These are phyloP conservation scores for Myripristis murdjan DNA, from an alignment of 2,797 vertebrate genomes.

Conservation along the genomic window DNA sequence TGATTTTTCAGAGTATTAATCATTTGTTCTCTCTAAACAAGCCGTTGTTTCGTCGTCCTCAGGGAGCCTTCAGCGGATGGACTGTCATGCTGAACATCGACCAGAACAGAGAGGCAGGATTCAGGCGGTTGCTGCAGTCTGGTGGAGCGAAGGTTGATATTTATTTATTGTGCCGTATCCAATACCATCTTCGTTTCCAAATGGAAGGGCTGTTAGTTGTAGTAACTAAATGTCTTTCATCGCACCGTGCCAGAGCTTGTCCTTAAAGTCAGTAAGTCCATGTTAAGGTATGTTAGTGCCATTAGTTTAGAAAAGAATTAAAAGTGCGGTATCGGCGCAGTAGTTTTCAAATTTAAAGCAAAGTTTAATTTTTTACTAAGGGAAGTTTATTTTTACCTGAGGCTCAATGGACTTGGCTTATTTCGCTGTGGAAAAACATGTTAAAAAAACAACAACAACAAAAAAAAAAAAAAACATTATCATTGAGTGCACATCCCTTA, in stretches of 20 bases:
- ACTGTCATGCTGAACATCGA: conserved; percentile 96
- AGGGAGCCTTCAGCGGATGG: conserved; percentile 99
- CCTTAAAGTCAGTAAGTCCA: not conserved
- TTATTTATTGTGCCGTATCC: conserved; percentile 8
- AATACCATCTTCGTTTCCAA: not conserved
- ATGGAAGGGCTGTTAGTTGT: not conserved
- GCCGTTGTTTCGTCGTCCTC: conserved; percentile 22
- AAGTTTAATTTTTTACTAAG: too few relatives aligned
- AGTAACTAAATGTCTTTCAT: too few relatives aligned
- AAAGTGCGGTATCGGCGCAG: not conserved
- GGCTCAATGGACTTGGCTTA: too few relatives aligned
- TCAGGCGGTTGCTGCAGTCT: conserved; percentile 95
- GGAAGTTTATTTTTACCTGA: too few relatives aligned
- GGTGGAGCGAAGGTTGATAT: conserved; percentile 92
- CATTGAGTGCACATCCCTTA: too few relatives aligned
- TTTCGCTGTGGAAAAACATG: too few relatives aligned
- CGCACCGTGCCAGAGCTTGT: not conserved
- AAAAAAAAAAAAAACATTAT: too few relatives aligned
- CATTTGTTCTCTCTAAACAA: not conserved
- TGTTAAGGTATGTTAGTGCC: not conserved
- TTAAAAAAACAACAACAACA: too few relatives aligned
- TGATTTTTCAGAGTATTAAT: not conserved
- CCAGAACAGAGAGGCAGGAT: conserved; percentile 93
- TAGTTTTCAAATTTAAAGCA: not conserved
- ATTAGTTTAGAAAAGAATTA: not conserved